A percentile compares a stretch with the other conserved stretches of the same genome.
Evolutionary conservation across 30 jellyfish, hydroid and myxozoan genomes (phyloP).

Genomic region (Mastigias papua): DNA sequence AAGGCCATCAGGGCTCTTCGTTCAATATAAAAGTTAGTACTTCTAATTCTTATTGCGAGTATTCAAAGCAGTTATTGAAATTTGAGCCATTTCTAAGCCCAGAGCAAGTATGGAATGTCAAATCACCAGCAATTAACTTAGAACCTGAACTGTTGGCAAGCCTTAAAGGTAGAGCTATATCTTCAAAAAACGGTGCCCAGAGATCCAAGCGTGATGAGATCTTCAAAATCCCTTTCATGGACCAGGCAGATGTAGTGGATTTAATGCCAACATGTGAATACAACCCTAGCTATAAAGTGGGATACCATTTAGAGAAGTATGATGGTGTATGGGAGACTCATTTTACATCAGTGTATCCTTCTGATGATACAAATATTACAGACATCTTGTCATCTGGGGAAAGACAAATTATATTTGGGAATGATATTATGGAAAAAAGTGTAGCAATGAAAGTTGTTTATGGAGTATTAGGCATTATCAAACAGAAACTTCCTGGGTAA

Average conservation of each 20-base stretch:
- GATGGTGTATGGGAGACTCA: constrained; percentile 94
- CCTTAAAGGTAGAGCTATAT: constrained; percentile 6
- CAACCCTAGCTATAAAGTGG: constrained; percentile 76
- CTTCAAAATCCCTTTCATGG: constrained; percentile 71
- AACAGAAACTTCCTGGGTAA: constrained; percentile 82
- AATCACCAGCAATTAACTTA: constrained; percentile 16
- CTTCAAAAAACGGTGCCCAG: not conserved
- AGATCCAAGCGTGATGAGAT: constrained; percentile 43
- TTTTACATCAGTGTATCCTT: constrained; percentile 79
- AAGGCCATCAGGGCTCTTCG: constrained; percentile 12
- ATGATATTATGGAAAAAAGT: constrained; percentile 69
- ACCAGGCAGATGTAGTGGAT: constrained; percentile 60
- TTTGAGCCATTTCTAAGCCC: constrained; percentile 38
- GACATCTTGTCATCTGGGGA: constrained; percentile 59
- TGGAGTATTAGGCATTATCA: constrained; percentile 64
- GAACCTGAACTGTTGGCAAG: constrained; percentile 7
- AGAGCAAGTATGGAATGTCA: constrained; percentile 19
- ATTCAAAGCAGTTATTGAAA: not conserved
- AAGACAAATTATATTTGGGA: constrained; percentile 84
- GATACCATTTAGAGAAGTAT: constrained; percentile 36
- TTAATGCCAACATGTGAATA: constrained; percentile 73
- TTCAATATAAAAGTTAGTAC: constrained; percentile 4
- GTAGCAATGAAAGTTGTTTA: constrained; percentile 58
- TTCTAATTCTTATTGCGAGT: not conserved
- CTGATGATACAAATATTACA: constrained; percentile 79